Evolutionary conservation across 2,888 invertebrate genomes (phyloP).

Genomic region (Tupiocoris notatus): DNA sequence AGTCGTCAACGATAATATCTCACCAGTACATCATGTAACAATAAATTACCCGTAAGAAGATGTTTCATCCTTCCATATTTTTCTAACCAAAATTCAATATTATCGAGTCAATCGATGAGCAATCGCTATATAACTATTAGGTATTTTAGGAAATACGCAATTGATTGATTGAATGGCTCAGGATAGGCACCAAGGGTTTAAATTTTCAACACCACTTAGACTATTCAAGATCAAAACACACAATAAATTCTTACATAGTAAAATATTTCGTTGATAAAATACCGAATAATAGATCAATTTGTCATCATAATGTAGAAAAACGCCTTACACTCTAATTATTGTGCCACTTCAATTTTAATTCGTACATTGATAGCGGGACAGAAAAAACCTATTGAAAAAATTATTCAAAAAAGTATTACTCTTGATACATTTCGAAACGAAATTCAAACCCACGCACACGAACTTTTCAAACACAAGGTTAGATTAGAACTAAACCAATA

Average conservation of each 20-base stretch:
- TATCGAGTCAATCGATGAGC: too few relatives aligned
- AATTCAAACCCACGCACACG: too few relatives aligned
- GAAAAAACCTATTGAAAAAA: neutral
- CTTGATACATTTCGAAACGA: too few relatives aligned
- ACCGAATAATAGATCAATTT: constrained; percentile 15
- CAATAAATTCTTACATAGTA: constrained; percentile 36
- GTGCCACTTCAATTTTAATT: constrained; percentile 36
- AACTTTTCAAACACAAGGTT: too few relatives aligned
- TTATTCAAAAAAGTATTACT: too few relatives aligned
- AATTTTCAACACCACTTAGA: constrained; percentile 31
- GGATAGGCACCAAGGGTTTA: constrained; percentile 39
- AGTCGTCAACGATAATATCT: neutral
- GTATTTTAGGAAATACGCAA: neutral
- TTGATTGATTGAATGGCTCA: neutral
- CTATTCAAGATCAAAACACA: constrained; percentile 31
- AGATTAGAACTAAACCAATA: neutral
- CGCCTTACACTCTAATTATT: constrained; percentile 32
- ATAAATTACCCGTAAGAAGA: too few relatives aligned
- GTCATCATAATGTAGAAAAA: constrained; percentile 13
- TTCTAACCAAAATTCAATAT: too few relatives aligned
- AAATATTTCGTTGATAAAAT: constrained; percentile 41
- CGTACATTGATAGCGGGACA: constrained; percentile 15
- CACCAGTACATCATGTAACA: too few relatives aligned
- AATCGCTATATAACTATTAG: too few relatives aligned
- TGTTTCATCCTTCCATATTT: too few relatives aligned